A percentile compares a stretch with the other conserved stretches of the same genome.
These are phyloP conservation scores for Glaucomys volans DNA, from an alignment of 2,113 vertebrate genomes.

Conservation along the genomic window DNA sequence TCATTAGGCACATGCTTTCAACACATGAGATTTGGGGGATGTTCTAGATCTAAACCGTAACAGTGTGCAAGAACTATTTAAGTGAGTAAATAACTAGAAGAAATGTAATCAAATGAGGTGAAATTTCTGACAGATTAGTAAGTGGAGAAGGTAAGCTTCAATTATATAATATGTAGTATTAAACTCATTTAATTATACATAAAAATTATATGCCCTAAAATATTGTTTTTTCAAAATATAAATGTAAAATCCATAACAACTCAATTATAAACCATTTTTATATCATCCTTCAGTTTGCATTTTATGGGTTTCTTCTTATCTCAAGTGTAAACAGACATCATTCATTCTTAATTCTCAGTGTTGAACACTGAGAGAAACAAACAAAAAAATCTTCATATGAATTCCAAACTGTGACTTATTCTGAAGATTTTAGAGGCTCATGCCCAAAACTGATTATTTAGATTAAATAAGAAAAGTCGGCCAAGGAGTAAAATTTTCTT, in stretches of 20 bases:
- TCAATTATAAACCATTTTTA: background rate
- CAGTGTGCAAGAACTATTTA: background rate
- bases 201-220: background rate
- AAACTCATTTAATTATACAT: slow-evolving; percentile 15
- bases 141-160: background rate
- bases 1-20: too few species aligned
- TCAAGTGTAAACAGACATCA: background rate
- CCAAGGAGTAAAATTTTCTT: slow-evolving; percentile 74
- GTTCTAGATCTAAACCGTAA: too few species aligned
- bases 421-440: slow-evolving; percentile 51
- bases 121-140: background rate
- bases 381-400: background rate
- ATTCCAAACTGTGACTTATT: slow-evolving; percentile 51
- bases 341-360: background rate
- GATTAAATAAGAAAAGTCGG: slow-evolving; percentile 68
- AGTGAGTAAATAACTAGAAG: background rate
- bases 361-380: background rate
- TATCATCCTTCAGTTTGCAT: background rate
- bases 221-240: background rate
- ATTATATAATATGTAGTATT: background rate
- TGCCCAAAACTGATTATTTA: slow-evolving; percentile 57
- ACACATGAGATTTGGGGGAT: too few species aligned
- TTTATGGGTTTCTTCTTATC: background rate
- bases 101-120: background rate
- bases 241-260: background rate